phyloP scores from a whole-genome alignment of 2,113 vertebrate species.

The Tamias sibiricus region DNA sequence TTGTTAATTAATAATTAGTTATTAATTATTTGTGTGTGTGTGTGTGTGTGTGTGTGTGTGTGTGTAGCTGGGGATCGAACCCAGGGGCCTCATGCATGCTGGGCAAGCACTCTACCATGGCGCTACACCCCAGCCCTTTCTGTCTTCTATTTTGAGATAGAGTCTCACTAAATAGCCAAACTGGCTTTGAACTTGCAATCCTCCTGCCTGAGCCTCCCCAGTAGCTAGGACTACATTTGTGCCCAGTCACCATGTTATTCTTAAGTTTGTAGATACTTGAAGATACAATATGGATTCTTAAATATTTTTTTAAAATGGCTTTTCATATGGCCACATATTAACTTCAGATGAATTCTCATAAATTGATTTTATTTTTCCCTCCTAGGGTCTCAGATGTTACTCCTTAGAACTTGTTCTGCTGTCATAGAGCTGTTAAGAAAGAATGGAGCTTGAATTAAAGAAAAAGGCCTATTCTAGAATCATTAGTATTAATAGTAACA shows the following conservation, averaged over 20 bases:
- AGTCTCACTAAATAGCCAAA: neutral
- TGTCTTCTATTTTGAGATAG: neutral
- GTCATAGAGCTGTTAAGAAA: neutral
- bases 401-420: neutral
- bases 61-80: neutral
- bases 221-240: neutral
- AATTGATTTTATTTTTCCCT: neutral
- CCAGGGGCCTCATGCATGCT: neutral
- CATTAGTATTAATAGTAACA: neutral
- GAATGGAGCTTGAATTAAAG: neutral
- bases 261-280: neutral
- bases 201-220: neutral
- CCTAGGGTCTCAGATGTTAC: neutral
- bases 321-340: conserved; percentile 48
- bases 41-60: neutral
- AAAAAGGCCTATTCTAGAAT: neutral
- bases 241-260: neutral
- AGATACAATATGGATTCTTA: neutral
- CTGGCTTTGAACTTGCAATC: neutral
- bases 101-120: neutral
- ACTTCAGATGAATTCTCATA: rapidly evolving
- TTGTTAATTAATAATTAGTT: neutral
- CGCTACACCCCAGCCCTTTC: neutral
- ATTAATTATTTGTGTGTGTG: too few relatives aligned
- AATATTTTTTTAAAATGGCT: conserved; percentile 49